These are phyloP conservation scores for Pterocles gutturalis DNA, from an alignment of 2,113 vertebrate species.

Conservation along the genomic window DNA sequence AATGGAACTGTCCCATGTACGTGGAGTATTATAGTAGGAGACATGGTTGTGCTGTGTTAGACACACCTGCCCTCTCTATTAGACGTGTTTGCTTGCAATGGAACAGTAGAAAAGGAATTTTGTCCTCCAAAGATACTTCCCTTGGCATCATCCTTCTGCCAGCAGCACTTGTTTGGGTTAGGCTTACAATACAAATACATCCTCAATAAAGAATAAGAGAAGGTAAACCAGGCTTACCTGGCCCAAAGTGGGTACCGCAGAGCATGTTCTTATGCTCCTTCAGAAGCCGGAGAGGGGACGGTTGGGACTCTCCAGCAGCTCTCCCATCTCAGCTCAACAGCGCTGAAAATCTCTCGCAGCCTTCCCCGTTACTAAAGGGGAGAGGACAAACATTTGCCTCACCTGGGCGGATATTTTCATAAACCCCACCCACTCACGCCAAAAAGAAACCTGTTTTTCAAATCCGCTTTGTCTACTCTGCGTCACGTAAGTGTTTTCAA, in stretches of 20 bases:
- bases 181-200: background rate
- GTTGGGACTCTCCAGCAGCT: background rate
- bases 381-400: slow-evolving; percentile 68
- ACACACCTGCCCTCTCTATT: background rate
- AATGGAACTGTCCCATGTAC: background rate
- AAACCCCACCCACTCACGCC: slow-evolving; percentile 10
- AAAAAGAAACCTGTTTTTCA: slow-evolving; percentile 45
- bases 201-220: background rate
- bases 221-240: slow-evolving; percentile 30
- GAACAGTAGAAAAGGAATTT: background rate
- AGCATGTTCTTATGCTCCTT: background rate
- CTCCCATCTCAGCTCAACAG: background rate
- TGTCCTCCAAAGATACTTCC: background rate
- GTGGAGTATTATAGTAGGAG: background rate
- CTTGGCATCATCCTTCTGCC: background rate
- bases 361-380: background rate
- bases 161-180: background rate
- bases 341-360: background rate
- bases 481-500: background rate
- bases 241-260: background rate
- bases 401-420: slow-evolving; percentile 72
- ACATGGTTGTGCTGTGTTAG: background rate
- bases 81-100: fast-evolving
- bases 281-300: background rate
- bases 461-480: background rate